Evolutionary conservation across 2,888 invertebrate species (phyloP).

Genomic region (Furcula furcula): DNA sequence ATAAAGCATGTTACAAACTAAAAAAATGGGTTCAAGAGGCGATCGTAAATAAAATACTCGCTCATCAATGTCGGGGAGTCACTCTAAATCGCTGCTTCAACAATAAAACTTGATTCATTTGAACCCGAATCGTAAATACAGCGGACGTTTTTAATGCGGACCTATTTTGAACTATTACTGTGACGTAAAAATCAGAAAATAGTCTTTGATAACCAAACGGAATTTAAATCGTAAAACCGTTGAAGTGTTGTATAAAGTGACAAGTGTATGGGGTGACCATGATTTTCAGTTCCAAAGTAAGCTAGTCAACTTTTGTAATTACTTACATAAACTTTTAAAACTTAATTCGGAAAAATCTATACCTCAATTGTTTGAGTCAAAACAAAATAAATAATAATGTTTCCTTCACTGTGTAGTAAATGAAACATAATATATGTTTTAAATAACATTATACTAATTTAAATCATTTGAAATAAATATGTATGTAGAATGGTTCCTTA

Average conservation of each 20-base stretch:
- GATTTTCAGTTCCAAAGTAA: no score
- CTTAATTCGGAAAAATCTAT: no score
- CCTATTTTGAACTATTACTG: slow-evolving; percentile 75
- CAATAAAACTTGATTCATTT: slow-evolving; percentile 69
- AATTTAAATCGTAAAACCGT: slow-evolving; percentile 46
- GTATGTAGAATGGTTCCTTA: no score
- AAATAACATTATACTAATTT: no score
- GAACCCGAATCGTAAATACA: slow-evolving; percentile 59
- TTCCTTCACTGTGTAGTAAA: no score
- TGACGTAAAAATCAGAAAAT: slow-evolving; percentile 52
- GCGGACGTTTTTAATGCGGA: slow-evolving; percentile 66
- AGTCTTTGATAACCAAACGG: slow-evolving; percentile 49
- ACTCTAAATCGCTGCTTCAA: slow-evolving; percentile 51
- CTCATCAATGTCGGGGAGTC: slow-evolving; percentile 58
- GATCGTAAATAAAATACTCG: slow-evolving; percentile 56
- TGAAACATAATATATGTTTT: no score
- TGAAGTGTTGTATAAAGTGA: slow-evolving; percentile 44
- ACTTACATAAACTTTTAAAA: no score
- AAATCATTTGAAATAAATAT: no score
- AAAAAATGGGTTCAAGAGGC: slow-evolving; percentile 68
- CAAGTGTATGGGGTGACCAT: slow-evolving; percentile 42
- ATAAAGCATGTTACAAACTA: slow-evolving; percentile 48
- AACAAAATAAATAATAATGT: no score
- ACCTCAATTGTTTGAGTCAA: no score
- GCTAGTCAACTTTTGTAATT: no score